These are phyloP conservation scores for Nasonia vitripennis DNA, from an alignment of 1,140 invertebrate species.

Conservation along the genomic window DNA sequence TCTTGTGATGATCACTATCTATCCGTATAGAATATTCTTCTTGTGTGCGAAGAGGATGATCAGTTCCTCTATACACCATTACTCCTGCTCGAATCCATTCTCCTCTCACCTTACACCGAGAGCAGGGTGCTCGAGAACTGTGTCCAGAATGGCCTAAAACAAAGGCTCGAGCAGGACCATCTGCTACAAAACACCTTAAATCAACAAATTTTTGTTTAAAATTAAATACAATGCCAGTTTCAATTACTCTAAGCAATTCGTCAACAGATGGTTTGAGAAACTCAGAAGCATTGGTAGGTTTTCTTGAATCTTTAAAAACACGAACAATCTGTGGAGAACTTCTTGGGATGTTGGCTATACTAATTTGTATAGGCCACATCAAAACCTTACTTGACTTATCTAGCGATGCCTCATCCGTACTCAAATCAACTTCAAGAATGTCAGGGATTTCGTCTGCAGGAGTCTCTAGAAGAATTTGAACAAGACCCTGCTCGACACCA, in stretches of 20 bases:
- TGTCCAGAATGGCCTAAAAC: slow-evolving; percentile 38
- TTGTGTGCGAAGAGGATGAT: slow-evolving; percentile 21
- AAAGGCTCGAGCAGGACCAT: neutral
- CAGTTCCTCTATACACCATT: neutral
- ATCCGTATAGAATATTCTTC: too few relatives aligned
- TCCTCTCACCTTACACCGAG: neutral
- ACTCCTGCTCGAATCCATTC: neutral
- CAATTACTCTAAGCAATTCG: too few relatives aligned
- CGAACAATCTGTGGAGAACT: neutral
- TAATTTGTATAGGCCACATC: slow-evolving; percentile 20
- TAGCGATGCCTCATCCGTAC: neutral
- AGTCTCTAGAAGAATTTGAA: too few relatives aligned
- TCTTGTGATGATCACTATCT: slow-evolving; percentile 43
- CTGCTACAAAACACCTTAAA: too few relatives aligned
- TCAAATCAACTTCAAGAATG: neutral
- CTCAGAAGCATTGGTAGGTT: too few relatives aligned
- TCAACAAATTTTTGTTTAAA: too few relatives aligned
- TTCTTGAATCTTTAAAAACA: too few relatives aligned
- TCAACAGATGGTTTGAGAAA: too few relatives aligned
- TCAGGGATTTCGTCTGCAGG: neutral
- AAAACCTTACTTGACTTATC: neutral
- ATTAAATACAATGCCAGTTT: too few relatives aligned
- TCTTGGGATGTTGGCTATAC: neutral
- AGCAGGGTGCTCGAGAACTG: slow-evolving; percentile 43
- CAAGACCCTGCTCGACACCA: too few relatives aligned